These are phyloP conservation scores for Columba janthina DNA, from an alignment of 2,113 vertebrate genomes.

Conservation along the genomic window DNA sequence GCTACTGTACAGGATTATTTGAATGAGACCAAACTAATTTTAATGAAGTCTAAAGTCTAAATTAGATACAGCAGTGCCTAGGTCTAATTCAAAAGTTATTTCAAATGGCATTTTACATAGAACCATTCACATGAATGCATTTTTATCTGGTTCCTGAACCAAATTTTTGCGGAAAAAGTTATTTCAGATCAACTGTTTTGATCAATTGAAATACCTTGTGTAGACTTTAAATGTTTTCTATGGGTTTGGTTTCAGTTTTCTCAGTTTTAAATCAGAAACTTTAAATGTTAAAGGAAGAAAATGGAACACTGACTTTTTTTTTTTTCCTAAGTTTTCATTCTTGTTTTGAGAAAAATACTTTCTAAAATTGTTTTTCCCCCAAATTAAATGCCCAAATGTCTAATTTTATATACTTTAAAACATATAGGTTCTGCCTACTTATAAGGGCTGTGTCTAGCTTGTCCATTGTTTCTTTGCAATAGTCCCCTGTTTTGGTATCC, in stretches of 20 bases:
- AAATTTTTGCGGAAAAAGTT: not conserved
- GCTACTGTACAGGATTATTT: not conserved
- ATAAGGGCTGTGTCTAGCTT: not conserved
- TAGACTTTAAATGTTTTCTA: not conserved
- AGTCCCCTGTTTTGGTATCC: not conserved
- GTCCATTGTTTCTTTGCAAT: not conserved
- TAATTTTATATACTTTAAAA: not conserved
- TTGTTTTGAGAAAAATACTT: not conserved
- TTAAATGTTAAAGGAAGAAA: not conserved
- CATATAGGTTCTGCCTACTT: not conserved
- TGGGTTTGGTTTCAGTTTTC: not conserved
- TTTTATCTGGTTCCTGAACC: not conserved
- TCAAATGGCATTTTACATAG: not conserved
- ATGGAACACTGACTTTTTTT: not conserved
- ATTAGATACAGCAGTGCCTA: not conserved
- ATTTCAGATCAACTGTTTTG: not conserved
- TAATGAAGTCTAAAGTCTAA: conserved; percentile 23
- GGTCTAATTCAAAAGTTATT: not conserved
- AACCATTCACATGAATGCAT: not conserved
- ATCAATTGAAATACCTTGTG: not conserved
- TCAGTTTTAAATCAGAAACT: not conserved
- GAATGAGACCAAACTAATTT: not conserved
- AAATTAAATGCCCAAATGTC: not conserved
- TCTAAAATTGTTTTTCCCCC: rapidly evolving
- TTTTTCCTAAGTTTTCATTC: not conserved